Evolutionary conservation across 23 tunicate genomes (phyloP).

Genomic region (Halocynthia aurantium): DNA sequence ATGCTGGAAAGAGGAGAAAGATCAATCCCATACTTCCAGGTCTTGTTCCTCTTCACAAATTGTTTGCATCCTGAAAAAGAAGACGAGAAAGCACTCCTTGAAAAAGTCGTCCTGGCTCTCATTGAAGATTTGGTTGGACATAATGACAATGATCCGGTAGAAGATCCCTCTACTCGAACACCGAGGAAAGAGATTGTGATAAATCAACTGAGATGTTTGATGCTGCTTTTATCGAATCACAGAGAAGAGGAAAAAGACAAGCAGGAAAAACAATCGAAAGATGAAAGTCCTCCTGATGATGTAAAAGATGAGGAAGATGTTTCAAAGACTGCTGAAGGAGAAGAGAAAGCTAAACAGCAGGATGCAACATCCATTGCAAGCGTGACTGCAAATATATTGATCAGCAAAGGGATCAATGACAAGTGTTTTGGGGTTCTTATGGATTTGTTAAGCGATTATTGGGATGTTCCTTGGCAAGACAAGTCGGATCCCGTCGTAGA

Average conservation of each 20-base stretch:
- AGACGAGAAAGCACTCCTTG: neutral
- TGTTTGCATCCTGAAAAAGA: constrained; percentile 14
- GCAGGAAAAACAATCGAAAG: neutral
- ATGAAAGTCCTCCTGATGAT: neutral
- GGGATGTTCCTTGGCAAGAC: neutral
- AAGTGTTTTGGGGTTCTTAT: neutral
- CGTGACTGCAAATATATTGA: constrained; percentile 9
- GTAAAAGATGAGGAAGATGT: constrained; percentile 6
- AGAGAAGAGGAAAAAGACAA: too few species aligned
- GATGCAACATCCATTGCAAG: constrained; percentile 10
- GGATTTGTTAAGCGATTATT: neutral
- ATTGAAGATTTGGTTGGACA: neutral
- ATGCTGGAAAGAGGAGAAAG: constrained; percentile 60
- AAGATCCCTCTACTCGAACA: neutral
- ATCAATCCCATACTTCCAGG: constrained; percentile 86
- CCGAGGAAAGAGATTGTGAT: constrained; percentile 7
- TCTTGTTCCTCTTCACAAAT: constrained; percentile 16
- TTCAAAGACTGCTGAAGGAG: neutral
- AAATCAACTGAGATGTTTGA: constrained; percentile 7
- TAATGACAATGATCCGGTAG: neutral
- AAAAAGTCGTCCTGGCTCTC: constrained; percentile 2
- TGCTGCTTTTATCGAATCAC: neutral
- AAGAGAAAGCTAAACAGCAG: neutral
- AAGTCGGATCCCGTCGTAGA: neutral
- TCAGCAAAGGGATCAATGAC: constrained; percentile 1